These are phyloP conservation scores for Catharus minimus DNA, from an alignment of 2,113 vertebrate genomes.

Conservation along the genomic window DNA sequence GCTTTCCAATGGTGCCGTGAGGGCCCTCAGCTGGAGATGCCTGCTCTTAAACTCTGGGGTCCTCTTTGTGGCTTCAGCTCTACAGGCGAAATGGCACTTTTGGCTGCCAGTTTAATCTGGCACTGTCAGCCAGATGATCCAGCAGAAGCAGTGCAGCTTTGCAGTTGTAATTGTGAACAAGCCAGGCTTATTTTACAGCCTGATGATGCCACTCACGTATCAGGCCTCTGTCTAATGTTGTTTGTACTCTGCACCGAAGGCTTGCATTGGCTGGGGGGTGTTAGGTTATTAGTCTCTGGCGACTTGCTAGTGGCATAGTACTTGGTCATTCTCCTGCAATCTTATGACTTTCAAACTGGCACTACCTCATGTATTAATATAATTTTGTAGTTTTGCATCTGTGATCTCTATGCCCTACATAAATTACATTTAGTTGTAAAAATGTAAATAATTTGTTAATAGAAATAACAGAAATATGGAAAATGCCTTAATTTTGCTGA, in stretches of 20 bases:
- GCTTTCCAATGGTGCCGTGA: neutral
- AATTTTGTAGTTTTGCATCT: neutral
- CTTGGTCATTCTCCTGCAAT: neutral
- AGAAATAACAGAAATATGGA: neutral
- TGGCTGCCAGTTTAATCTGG: neutral
- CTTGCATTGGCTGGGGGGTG: neutral
- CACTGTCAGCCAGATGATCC: neutral
- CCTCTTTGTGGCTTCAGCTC: neutral
- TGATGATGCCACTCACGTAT: accelerated
- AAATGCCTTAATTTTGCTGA: neutral
- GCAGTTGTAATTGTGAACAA: neutral
- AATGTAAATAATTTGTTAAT: neutral
- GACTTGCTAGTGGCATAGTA: neutral
- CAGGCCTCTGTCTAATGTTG: neutral
- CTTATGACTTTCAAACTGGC: neutral
- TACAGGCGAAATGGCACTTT: neutral
- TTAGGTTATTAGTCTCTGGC: neutral
- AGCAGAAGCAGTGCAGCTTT: neutral
- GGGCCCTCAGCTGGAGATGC: neutral
- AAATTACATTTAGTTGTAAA: neutral
- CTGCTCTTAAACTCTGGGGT: neutral
- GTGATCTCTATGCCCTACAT: neutral
- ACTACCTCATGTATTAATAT: neutral
- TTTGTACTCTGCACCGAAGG: neutral
- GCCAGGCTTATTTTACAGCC: neutral